Conservation (phyloP, 2,113 vertebrate species). For the Camelus dromedarius region DNA sequence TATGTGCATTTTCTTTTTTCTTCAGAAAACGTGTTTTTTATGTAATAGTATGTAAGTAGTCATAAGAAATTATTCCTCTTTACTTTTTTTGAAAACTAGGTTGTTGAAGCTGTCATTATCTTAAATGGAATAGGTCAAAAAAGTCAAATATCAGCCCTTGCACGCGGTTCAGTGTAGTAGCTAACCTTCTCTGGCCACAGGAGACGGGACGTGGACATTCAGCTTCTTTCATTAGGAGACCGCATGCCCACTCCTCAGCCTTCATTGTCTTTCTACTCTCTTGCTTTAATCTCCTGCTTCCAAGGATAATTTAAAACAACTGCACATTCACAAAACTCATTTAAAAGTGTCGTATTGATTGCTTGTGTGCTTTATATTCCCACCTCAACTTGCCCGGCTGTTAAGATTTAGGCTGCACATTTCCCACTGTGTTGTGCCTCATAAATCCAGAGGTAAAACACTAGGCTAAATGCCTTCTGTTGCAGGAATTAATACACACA, state of each 20-base stretch:
- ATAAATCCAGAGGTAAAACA: conserved; percentile 17
- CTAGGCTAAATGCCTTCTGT: not conserved
- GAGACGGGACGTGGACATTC: not conserved
- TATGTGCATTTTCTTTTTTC: not conserved
- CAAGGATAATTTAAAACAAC: conserved; percentile 26
- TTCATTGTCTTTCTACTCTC: not conserved
- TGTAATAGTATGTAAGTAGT: not conserved
- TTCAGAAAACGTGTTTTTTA: not conserved
- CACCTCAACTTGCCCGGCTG: not conserved
- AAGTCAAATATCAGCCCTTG: not conserved
- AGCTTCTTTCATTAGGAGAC: not conserved
- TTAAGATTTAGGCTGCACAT: not conserved
- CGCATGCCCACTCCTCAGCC: not conserved
- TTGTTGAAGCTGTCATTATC: not conserved
- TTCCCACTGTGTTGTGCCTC: not conserved
- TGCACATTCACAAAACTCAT: not conserved
- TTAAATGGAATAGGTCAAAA: not conserved
- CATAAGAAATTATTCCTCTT: not conserved
- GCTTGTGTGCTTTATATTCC: not conserved
- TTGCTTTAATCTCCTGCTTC: conserved; percentile 12
- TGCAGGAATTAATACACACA: not conserved
- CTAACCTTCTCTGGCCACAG: not conserved
- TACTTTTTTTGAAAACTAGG: not conserved
- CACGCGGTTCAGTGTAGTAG: not conserved
- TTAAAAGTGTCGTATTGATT: not conserved